Conservation (phyloP, 2,888 invertebrate species). For the Amiota minor region DNA sequence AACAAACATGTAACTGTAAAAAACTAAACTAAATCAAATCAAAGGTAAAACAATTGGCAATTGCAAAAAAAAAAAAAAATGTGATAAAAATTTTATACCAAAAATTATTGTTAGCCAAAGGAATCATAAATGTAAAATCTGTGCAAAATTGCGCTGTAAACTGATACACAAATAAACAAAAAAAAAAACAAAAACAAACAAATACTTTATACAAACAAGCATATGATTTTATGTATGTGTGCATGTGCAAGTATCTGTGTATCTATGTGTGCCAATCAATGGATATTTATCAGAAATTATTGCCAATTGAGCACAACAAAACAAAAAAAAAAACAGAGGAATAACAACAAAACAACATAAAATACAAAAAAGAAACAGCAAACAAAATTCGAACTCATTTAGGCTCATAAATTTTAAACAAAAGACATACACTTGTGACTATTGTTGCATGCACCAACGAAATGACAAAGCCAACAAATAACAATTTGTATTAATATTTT, state of each 20-base stretch:
- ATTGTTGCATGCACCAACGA: neutral
- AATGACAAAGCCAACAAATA: too few relatives aligned
- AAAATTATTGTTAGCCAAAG: neutral
- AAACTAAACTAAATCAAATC: neutral
- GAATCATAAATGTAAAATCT: neutral
- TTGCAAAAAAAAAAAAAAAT: neutral
- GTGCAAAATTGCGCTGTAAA: neutral
- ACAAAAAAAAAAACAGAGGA: neutral
- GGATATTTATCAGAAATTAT: conserved; percentile 49
- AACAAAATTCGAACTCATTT: conserved; percentile 50
- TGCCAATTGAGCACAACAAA: conserved; percentile 47
- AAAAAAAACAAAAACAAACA: too few relatives aligned
- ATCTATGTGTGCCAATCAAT: conserved; percentile 46
- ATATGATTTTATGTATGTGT: conserved; percentile 6
- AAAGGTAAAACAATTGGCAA: neutral
- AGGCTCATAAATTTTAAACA: conserved; percentile 58
- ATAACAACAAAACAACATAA: conserved; percentile 13
- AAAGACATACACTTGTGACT: conserved; percentile 35
- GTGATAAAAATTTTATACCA: too few relatives aligned
- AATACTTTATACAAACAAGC: conserved; percentile 28
- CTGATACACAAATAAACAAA: neutral
- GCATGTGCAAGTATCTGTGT: conserved; percentile 11
- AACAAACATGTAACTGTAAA: too few relatives aligned
- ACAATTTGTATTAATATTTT: too few relatives aligned
- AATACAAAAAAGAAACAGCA: conserved; percentile 24